Conservation (phyloP, 2,888 invertebrate species). For the Axea sp. region DNA sequence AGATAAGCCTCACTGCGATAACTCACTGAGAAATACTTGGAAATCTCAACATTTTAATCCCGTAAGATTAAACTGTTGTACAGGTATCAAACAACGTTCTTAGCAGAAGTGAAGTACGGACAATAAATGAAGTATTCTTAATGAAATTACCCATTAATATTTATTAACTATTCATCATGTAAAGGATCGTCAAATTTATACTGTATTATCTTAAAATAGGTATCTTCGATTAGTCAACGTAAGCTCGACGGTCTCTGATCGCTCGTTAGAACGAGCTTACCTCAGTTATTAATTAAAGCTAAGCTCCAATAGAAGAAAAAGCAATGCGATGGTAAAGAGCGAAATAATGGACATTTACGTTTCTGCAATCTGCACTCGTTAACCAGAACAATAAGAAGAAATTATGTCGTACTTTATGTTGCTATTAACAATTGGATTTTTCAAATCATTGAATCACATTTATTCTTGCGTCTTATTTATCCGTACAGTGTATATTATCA, state of each 20-base stretch:
- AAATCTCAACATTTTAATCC: conserved; percentile 20
- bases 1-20: no score
- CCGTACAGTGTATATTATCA: no score
- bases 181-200: conserved; percentile 50
- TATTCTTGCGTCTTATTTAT: no score
- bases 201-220: conserved; percentile 51
- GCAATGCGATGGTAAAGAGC: conserved; percentile 38
- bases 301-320: conserved; percentile 60
- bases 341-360: conserved; percentile 59
- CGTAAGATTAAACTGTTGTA: conserved; percentile 26
- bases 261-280: conserved; percentile 61
- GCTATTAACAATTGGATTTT: conserved; percentile 27
- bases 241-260: conserved; percentile 64
- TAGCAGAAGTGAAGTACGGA: neutral
- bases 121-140: conserved; percentile 9
- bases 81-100: neutral
- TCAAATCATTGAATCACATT: conserved; percentile 3
- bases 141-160: conserved; percentile 31
- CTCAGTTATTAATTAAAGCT: conserved; percentile 67
- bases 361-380: conserved; percentile 57
- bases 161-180: conserved; percentile 47
- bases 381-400: conserved; percentile 39
- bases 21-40: conserved; percentile 1
- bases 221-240: conserved; percentile 61
- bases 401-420: conserved; percentile 23